phyloP scores from a whole-genome alignment of 2,888 invertebrate genomes.

The Limenitis arthemis region DNA sequence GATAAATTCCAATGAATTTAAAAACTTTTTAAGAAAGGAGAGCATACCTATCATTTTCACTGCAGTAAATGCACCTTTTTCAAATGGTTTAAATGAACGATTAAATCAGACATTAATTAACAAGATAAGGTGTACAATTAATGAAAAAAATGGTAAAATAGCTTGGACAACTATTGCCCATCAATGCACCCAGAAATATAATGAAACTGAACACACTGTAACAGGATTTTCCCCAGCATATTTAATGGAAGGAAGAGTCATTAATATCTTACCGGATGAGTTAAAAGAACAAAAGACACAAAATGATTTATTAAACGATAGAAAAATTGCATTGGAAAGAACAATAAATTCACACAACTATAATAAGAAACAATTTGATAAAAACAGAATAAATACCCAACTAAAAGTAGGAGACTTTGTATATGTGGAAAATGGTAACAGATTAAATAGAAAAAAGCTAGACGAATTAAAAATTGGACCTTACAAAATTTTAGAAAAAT shows the following conservation, averaged over 20 bases:
- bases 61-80: conserved; percentile 21
- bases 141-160: conserved; percentile 5
- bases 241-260: conserved; percentile 13
- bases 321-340: conserved; percentile 17
- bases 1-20: conserved; percentile 19
- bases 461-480: conserved; percentile 19
- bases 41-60: conserved; percentile 2
- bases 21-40: conserved; percentile 5
- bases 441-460: conserved; percentile 19
- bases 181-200: conserved; percentile 4
- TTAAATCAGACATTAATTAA: conserved; percentile 16
- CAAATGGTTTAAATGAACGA: conserved; percentile 13
- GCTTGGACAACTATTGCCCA: conserved; percentile 3
- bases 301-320: conserved; percentile 12
- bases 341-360: conserved; percentile 19
- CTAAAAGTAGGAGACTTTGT: conserved; percentile 15
- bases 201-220: conserved; percentile 18
- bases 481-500: conserved; percentile 15
- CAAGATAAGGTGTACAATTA: conserved; percentile 15
- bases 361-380: conserved; percentile 19
- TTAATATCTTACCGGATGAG: conserved; percentile 17
- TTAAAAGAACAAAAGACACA: conserved; percentile 10
- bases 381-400: conserved; percentile 13
- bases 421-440: conserved; percentile 19
- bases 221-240: conserved; percentile 18